Evolutionary conservation across 2,888 invertebrate genomes (phyloP).

Genomic region (Epiblema foenella): DNA sequence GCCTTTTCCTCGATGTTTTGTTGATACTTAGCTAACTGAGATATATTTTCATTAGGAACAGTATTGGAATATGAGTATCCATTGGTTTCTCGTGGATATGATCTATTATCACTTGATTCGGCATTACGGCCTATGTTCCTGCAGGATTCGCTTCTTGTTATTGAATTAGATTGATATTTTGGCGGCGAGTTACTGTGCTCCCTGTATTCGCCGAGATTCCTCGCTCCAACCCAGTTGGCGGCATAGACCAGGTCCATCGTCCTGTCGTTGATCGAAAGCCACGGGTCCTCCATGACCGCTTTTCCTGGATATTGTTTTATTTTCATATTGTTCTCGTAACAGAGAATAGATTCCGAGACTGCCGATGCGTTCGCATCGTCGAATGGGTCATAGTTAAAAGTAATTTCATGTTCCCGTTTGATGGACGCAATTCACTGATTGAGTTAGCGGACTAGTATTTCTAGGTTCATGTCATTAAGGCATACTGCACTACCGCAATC

Average conservation of each 20-base stretch:
- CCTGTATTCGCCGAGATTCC: constrained; percentile 78
- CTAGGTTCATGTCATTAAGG: constrained; percentile 31
- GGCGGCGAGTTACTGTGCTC: constrained; percentile 67
- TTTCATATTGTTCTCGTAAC: constrained; percentile 85
- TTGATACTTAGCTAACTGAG: constrained; percentile 86
- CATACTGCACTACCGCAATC: constrained; percentile 26
- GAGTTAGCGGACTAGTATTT: constrained; percentile 33
- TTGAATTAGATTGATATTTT: constrained; percentile 74
- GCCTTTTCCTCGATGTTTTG: constrained; percentile 84
- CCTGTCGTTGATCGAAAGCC: constrained; percentile 87
- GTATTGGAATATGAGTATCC: constrained; percentile 66
- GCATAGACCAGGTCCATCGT: constrained; percentile 92
- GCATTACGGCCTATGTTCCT: constrained; percentile 74
- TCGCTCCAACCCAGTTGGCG: constrained; percentile 93
- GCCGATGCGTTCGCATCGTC: constrained; percentile 17
- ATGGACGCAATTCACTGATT: constrained; percentile 39
- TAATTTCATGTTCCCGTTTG: constrained; percentile 60
- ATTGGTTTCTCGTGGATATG: constrained; percentile 67
- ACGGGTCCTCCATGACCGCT: constrained; percentile 91
- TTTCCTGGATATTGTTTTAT: constrained; percentile 94
- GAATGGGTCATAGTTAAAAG: constrained; percentile 41
- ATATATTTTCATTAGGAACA: constrained; percentile 76
- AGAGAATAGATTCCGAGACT: constrained; percentile 5
- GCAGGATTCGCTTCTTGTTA: constrained; percentile 81
- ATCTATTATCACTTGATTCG: constrained; percentile 66